Base-by-base conservation (phyloP, 2,797 vertebrate genomes). In the Chelon labrosus region DNA sequence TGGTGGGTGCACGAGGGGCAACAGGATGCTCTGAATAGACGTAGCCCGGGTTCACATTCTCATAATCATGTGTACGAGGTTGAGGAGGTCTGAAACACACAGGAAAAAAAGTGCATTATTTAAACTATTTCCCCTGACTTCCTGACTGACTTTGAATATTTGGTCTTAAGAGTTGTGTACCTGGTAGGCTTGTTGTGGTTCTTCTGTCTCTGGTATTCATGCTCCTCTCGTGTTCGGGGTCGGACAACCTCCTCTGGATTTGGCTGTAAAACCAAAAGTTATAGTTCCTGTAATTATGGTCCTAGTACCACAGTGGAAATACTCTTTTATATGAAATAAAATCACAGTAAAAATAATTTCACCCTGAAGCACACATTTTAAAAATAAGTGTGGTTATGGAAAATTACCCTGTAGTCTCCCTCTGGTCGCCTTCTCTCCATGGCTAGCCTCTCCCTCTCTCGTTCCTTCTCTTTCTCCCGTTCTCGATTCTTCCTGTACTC, bases 401-500 rank as follows among this genome's bases (percentile, higher is more conserved):
- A 58, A 67, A 63, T 83, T 91, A 98, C 97, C 96, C 95, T 96
- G 91, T 91, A 90, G 68, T 97, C 96, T 41, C 95, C 97, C 58
- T 95, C 94, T 37, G 89, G 95, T 58, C 91, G 95, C 87, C 90
- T 90, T 69, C 82, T 97, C 90, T 98, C 97, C 68, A 91, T 76
- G 14, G 92, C 95, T 41, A 91, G 73, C 70, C 94, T 96, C 74
- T 97, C 96, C 57, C 93, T 93, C 4, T 90, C 90, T 20, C 79
- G 59, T 3, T 90, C 89, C 73, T 94, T 97, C 69, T 98, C 97
- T 56, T 94, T 93, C n/a, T 93, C 97, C 38, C 94, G 91, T 0
- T 97, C 97, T 83, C 89, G 95, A 13, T 88, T 94, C 89, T 94
- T 98, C 82, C 90, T 98, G 77, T 96, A 95, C 63, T 97, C 96